Percentiles rank a stretch among this genome's conserved stretches.
Conservation (phyloP, 2,113 vertebrate genomes). For the Myotis lucifugus region DNA sequence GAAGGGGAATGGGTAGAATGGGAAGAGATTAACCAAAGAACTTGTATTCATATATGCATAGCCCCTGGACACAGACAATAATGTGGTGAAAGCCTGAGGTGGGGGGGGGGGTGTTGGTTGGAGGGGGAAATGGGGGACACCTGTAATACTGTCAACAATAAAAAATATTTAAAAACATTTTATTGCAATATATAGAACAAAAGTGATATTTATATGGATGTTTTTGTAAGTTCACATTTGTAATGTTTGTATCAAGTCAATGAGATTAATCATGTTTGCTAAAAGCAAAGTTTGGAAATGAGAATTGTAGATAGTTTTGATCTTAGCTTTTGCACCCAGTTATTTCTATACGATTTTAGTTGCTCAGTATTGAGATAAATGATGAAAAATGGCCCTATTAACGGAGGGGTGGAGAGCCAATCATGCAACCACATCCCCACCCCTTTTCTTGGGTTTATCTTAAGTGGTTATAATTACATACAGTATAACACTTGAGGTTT, state of each 20-base stretch:
- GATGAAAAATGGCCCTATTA: neutral
- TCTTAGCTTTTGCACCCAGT: neutral
- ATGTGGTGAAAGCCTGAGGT: neutral
- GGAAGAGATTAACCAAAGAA: neutral
- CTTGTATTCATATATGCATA: neutral
- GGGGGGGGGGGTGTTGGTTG: too few species aligned
- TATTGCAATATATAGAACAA: neutral
- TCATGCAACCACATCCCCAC: neutral
- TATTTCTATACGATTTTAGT: constrained; percentile 9
- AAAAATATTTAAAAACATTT: neutral
- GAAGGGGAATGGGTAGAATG: neutral
- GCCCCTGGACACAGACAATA: neutral
- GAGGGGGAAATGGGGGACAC: neutral
- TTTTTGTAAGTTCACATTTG: constrained; percentile 38
- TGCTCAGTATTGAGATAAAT: neutral
- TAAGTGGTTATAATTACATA: neutral
- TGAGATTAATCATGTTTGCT: neutral
- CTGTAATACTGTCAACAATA: neutral
- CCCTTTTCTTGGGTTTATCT: neutral
- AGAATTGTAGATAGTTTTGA: neutral
- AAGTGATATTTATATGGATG: neutral
- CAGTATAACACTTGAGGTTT: neutral
- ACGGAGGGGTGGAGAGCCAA: neutral
- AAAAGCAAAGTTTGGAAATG: constrained; percentile 23
- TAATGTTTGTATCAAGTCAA: neutral